Conservation (phyloP, 2,888 invertebrate genomes). For the Drosophila tanythrix region DNA sequence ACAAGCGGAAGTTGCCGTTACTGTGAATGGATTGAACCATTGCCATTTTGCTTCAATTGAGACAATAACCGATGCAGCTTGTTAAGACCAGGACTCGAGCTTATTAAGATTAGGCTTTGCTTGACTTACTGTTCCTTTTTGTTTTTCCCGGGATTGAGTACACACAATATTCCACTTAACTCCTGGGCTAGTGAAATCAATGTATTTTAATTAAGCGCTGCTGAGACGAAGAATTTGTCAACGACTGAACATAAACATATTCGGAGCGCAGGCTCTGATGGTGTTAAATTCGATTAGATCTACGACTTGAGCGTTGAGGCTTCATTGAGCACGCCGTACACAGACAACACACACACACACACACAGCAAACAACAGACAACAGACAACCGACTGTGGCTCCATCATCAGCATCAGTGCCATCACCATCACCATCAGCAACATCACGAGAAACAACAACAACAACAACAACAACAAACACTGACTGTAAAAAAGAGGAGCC, state of each 20-base stretch:
- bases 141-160: conserved; percentile 15
- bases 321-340: conserved; percentile 50
- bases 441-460: conserved; percentile 38
- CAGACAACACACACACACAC: not conserved
- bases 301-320: conserved; percentile 29
- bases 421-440: conserved; percentile 20
- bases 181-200: conserved; percentile 12
- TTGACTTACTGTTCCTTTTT: not conserved
- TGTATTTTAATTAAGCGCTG: conserved; percentile 49
- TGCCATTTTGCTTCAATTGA: conserved; percentile 61
- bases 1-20: conserved; percentile 74
- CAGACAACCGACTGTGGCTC: conserved; percentile 10
- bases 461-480: conserved; percentile 9
- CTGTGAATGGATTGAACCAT: conserved; percentile 34
- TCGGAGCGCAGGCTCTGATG: conserved; percentile 41
- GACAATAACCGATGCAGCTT: conserved; percentile 56
- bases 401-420: conserved; percentile 28
- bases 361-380: not conserved
- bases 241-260: conserved; percentile 32
- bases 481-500: conserved; percentile 41
- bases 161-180: not conserved
- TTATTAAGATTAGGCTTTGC: conserved; percentile 1
- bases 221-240: conserved; percentile 50
- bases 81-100: conserved; percentile 1
- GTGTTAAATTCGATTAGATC: conserved; percentile 76